A percentile compares a stretch with the other conserved stretches of the same genome.
These are phyloP conservation scores for Burhinus oedicnemus DNA, from an alignment of 2,113 vertebrate genomes.

Conservation along the genomic window DNA sequence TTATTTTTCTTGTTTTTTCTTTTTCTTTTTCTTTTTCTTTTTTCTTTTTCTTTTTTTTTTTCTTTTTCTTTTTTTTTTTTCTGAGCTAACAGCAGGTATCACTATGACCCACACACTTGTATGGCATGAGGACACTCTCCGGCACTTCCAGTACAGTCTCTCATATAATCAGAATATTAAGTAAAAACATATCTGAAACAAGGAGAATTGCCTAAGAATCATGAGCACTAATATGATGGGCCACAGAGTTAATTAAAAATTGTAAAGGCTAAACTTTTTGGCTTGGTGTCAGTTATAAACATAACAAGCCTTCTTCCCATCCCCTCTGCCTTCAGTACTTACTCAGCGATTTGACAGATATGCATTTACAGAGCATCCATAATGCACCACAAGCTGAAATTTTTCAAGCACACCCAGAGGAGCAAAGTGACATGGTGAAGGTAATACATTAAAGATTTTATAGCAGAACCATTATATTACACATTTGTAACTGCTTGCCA, in stretches of 20 bases:
- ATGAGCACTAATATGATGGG: neutral
- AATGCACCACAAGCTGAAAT: neutral
- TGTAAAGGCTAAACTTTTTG: neutral
- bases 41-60: too few species aligned
- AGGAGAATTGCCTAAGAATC: neutral
- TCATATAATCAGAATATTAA: neutral
- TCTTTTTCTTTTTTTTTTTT: neutral
- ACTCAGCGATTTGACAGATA: neutral
- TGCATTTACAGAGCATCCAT: neutral
- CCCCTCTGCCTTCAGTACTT: neutral
- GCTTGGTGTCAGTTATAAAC: neutral
- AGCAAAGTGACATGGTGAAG: neutral
- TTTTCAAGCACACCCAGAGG: neutral
- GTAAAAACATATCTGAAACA: neutral
- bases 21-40: too few species aligned
- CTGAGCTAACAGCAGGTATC: neutral
- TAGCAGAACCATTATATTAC: neutral
- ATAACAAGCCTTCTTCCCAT: neutral
- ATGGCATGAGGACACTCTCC: neutral
- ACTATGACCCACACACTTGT: neutral
- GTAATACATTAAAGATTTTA: constrained; percentile 19
- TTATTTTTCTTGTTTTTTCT: too few species aligned
- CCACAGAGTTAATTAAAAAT: neutral
- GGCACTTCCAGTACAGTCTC: fast-evolving
- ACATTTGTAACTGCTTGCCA: neutral